phyloP scores from a whole-genome alignment of 2,888 invertebrate species.

The Quadriops clusia region DNA sequence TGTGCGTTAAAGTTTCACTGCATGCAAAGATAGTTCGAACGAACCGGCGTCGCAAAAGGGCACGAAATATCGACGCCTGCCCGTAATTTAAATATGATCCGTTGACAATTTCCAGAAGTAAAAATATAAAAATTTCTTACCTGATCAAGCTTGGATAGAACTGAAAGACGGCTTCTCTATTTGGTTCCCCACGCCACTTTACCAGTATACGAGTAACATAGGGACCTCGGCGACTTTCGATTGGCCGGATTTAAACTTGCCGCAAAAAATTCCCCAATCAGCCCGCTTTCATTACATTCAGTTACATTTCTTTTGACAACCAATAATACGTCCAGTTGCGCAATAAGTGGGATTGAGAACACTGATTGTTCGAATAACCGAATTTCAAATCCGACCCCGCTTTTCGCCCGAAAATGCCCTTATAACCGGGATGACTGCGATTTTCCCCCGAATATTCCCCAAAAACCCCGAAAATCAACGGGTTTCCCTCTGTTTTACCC shows the following conservation, averaged over 20 bases:
- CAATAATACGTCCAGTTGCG: constrained; percentile 33
- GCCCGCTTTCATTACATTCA: constrained; percentile 35
- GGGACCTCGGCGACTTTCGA: constrained; percentile 30
- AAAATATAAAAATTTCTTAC: constrained; percentile 49
- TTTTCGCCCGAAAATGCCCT: too few species aligned
- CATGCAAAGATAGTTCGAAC: constrained; percentile 22
- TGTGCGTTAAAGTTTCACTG: constrained; percentile 28
- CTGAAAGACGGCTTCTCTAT: constrained; percentile 50
- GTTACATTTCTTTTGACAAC: constrained; percentile 42
- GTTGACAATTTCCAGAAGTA: constrained; percentile 41
- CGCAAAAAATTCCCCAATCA: constrained; percentile 47
- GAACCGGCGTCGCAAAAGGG: constrained; percentile 23
- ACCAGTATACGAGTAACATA: constrained; percentile 44
- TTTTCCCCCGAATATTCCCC: too few species aligned
- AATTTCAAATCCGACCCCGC: too few species aligned
- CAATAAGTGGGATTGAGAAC: constrained; percentile 24
- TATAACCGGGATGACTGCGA: too few species aligned
- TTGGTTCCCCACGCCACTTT: constrained; percentile 52
- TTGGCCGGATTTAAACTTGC: constrained; percentile 48
- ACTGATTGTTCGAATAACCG: too few species aligned
- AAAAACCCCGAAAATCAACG: too few species aligned
- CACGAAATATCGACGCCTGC: constrained; percentile 28
- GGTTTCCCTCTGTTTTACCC: too few species aligned
- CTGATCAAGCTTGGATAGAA: constrained; percentile 44
- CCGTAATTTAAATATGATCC: constrained; percentile 31